Conservation (phyloP, 2,113 vertebrate genomes). For the Trochalopteron elliotii region DNA sequence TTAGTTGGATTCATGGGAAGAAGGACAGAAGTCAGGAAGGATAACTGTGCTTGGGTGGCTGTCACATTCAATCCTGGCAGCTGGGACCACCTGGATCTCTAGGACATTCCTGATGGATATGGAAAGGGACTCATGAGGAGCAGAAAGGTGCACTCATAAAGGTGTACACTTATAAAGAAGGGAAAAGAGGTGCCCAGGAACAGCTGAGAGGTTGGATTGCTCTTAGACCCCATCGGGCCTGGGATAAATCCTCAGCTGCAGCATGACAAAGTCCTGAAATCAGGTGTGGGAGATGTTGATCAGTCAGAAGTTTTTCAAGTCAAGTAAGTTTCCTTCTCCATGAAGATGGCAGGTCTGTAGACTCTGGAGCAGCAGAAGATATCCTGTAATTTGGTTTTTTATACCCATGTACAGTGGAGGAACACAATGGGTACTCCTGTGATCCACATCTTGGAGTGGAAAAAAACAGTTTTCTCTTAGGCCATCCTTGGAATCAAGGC, state of each 20-base stretch:
- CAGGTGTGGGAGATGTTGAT: rapidly evolving
- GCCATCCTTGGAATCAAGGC: not conserved
- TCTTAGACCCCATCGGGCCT: rapidly evolving
- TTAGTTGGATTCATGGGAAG: not conserved
- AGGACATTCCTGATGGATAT: not conserved
- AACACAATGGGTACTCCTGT: rapidly evolving
- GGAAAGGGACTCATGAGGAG: not conserved
- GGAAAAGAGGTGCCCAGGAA: not conserved
- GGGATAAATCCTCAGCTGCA: not conserved
- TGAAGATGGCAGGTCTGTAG: not conserved
- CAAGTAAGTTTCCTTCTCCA: not conserved
- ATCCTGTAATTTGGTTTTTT: not conserved
- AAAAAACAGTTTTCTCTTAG: not conserved
- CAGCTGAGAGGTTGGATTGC: not conserved
- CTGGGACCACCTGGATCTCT: not conserved
- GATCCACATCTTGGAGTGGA: not conserved
- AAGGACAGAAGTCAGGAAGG: not conserved
- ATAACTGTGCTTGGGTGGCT: not conserved
- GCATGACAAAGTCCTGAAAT: not conserved
- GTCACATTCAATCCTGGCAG: not conserved
- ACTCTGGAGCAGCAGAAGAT: not conserved
- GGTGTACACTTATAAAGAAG: not conserved
- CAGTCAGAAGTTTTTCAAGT: not conserved
- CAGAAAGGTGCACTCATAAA: not conserved
- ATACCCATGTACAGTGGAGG: not conserved